phyloP scores from a whole-genome alignment of 2,888 invertebrate genomes.

The Halictus ligatus region DNA sequence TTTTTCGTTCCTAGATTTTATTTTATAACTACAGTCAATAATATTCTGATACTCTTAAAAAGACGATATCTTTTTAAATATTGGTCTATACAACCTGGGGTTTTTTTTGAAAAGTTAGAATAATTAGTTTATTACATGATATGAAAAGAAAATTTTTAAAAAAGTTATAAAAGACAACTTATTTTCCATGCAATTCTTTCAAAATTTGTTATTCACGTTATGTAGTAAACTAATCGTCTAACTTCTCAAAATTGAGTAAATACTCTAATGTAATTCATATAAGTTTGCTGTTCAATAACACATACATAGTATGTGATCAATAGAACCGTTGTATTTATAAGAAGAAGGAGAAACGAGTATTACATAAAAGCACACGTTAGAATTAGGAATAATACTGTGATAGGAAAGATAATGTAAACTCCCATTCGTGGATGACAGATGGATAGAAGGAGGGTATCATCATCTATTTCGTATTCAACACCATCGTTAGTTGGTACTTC shows the following conservation, averaged over 20 bases:
- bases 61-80: background rate
- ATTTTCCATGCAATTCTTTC: too few species aligned
- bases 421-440: constrained; percentile 92
- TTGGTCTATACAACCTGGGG: too few species aligned
- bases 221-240: too few species aligned
- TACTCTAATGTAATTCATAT: background rate
- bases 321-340: constrained; percentile 59
- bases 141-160: too few species aligned
- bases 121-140: too few species aligned
- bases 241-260: background rate
- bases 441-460: constrained; percentile 90
- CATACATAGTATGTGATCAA: background rate
- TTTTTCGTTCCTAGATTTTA: background rate
- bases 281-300: background rate
- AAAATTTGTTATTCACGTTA: too few species aligned
- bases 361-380: constrained; percentile 93
- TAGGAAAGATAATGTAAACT: constrained; percentile 92
- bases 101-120: too few species aligned
- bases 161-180: too few species aligned
- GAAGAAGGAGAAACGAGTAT: constrained; percentile 64
- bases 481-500: constrained; percentile 94
- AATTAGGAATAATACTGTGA: constrained; percentile 90
- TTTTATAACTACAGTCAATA: background rate
- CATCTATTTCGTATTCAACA: constrained; percentile 90
- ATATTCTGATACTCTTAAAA: background rate